Percentiles rank a stretch among this genome's conserved stretches.
phyloP scores from a whole-genome alignment of 2,113 vertebrate genomes.

The Acrocephalus arundinaceus region DNA sequence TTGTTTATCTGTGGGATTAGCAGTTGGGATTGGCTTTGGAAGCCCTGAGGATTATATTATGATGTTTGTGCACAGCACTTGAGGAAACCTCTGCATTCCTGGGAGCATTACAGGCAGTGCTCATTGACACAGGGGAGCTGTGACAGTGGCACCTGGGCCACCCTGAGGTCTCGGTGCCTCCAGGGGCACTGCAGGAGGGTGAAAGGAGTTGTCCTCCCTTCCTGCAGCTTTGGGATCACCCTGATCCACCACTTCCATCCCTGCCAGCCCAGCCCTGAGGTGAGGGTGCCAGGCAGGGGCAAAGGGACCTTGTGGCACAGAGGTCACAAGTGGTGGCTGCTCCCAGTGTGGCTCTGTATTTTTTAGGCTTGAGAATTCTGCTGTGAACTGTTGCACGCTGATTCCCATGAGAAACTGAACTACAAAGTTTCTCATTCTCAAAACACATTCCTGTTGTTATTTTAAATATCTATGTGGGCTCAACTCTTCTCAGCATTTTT shows the following conservation, averaged over 20 bases:
- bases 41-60: conserved; percentile 47
- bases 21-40: conserved; percentile 48
- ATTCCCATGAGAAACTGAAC: too few species aligned
- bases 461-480: too few species aligned
- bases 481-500: too few species aligned
- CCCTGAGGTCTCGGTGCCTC: neutral
- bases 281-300: neutral
- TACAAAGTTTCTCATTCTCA: too few species aligned
- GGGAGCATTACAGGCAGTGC: neutral
- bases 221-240: neutral
- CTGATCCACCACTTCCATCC: accelerated
- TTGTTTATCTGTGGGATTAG: conserved; percentile 63
- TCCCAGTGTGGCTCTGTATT: neutral
- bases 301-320: neutral
- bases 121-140: neutral
- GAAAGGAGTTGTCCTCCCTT: accelerated
- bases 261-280: accelerated
- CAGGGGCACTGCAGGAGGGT: accelerated
- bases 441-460: too few species aligned
- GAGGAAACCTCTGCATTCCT: neutral
- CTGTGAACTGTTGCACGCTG: too few species aligned
- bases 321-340: neutral
- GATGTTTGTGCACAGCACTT: conserved; percentile 43
- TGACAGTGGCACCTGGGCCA: accelerated
- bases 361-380: too few species aligned